A percentile compares a stretch with the other conserved stretches of the same genome.
Conservation (phyloP, 1,140 invertebrate genomes). For the Drosophila simulans region DNA sequence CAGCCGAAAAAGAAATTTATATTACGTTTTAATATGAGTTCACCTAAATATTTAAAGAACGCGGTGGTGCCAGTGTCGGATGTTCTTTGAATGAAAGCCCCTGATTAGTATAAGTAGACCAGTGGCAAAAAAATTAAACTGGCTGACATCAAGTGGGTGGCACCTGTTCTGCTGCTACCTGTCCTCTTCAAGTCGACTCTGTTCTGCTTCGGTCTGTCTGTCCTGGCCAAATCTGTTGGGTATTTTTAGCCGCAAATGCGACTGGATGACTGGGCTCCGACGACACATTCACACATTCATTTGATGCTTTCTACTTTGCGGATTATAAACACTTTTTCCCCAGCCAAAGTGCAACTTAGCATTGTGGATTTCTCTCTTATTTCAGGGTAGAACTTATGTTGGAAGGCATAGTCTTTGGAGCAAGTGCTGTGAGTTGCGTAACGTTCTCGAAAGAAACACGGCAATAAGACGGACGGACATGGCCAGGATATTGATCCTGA, state of each 20-base stretch:
- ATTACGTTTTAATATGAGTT: slow-evolving; percentile 60
- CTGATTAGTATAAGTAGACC: slow-evolving; percentile 23
- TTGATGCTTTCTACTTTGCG: slow-evolving; percentile 62
- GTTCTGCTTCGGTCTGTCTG: not conserved
- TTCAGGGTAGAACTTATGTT: not conserved
- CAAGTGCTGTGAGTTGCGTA: not conserved
- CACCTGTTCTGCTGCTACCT: slow-evolving; percentile 23
- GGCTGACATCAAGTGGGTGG: slow-evolving; percentile 39
- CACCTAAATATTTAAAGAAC: slow-evolving; percentile 57
- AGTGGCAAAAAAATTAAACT: not conserved
- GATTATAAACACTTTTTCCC: slow-evolving; percentile 62
- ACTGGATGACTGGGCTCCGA: slow-evolving; percentile 32
- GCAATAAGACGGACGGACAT: too few relatives aligned
- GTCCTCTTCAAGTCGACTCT: not conserved
- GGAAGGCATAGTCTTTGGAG: not conserved
- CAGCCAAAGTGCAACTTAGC: slow-evolving; percentile 26
- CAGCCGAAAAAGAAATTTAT: slow-evolving; percentile 61
- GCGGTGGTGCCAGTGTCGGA: not conserved
- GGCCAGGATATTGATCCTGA: too few relatives aligned
- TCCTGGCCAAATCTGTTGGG: slow-evolving; percentile 30
- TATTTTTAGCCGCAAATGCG: slow-evolving; percentile 40
- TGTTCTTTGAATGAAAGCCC: not conserved
- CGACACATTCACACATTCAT: slow-evolving; percentile 38
- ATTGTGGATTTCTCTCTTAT: slow-evolving; percentile 8
- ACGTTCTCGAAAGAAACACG: not conserved